A percentile compares a stretch with the other conserved stretches of the same genome.
These are phyloP conservation scores for Leptobrachium leishanense DNA, from an alignment of 2,113 vertebrate genomes.

Conservation along the genomic window DNA sequence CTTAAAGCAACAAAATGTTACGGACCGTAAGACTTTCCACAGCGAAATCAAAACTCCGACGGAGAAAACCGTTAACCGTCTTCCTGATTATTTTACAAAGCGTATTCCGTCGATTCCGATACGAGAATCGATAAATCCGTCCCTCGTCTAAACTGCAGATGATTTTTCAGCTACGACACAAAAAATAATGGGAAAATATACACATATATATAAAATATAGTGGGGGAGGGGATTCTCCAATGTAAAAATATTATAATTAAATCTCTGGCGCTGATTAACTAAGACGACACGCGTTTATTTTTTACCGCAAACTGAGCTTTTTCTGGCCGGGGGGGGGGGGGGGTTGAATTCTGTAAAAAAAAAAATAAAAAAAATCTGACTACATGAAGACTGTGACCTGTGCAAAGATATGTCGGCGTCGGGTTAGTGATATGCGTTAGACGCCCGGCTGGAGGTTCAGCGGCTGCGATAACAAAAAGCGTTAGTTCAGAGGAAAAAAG, in stretches of 20 bases:
- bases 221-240: not conserved
- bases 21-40: not conserved
- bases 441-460: no score
- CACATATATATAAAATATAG: conserved; percentile 41
- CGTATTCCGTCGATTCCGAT: not conserved
- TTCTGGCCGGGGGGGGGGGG: no score
- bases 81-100: not conserved
- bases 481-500: no score
- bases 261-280: conserved; percentile 23
- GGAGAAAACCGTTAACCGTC: not conserved
- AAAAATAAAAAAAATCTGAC: no score
- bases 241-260: conserved; percentile 38
- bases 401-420: not conserved
- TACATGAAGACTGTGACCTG: not conserved
- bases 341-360: no score
- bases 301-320: no score
- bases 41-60: not conserved
- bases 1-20: not conserved
- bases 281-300: not conserved
- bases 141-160: conserved; percentile 14
- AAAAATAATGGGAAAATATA: not conserved
- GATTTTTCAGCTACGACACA: not conserved
- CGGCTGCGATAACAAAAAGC: no score
- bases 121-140: not conserved
- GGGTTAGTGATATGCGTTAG: no score